Percentiles rank a stretch among this genome's conserved stretches.
Evolutionary conservation across 2,113 vertebrate genomes (phyloP).

Genomic region (Muntiacus muntjak): DNA sequence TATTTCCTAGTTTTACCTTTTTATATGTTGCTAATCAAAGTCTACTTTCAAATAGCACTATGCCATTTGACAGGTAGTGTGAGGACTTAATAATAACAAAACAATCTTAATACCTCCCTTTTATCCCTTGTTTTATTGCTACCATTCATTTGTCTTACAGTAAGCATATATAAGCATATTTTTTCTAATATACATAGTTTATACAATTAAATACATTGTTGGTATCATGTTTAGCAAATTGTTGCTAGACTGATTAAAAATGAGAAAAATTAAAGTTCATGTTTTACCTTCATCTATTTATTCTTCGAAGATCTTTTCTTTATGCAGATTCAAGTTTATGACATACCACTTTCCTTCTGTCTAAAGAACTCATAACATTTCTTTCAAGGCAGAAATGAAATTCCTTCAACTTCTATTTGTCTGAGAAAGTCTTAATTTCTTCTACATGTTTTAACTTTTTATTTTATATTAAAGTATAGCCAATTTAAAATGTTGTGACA

Average conservation of each 20-base stretch:
- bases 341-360: not conserved
- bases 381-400: not conserved
- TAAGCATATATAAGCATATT: not conserved
- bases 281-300: not conserved
- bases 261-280: not conserved
- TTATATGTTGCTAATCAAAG: not conserved
- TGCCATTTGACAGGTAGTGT: not conserved
- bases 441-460: not conserved
- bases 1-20: not conserved
- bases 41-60: not conserved
- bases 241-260: not conserved
- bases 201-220: not conserved
- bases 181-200: not conserved
- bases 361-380: not conserved
- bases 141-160: not conserved
- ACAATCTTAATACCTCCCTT: not conserved
- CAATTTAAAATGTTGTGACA: not conserved
- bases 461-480: not conserved
- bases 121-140: not conserved
- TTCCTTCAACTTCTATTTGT: not conserved
- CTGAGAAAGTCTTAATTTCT: not conserved
- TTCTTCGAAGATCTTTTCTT: not conserved
- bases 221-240: not conserved
- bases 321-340: not conserved
- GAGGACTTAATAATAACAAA: not conserved